Conservation (phyloP, 2,888 invertebrate species). For the Aspidapion aeneum region DNA sequence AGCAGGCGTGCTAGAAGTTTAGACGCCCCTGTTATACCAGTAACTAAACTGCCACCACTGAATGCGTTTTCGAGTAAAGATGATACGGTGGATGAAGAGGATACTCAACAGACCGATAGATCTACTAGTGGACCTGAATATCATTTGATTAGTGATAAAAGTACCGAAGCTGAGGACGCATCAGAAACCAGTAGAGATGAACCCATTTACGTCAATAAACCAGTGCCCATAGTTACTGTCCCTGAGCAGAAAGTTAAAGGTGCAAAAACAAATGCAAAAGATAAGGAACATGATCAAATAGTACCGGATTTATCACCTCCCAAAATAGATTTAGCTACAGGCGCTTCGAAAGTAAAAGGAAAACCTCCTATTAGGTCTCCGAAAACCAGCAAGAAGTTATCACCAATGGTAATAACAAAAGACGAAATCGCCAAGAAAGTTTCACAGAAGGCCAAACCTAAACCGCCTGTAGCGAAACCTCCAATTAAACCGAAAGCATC, state of each 20-base stretch:
- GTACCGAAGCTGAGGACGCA: slow-evolving; percentile 28
- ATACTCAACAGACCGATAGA: slow-evolving; percentile 57
- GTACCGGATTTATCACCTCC: slow-evolving; percentile 44
- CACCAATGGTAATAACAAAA: slow-evolving; percentile 1
- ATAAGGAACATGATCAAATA: slow-evolving; percentile 47
- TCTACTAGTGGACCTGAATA: slow-evolving; percentile 32
- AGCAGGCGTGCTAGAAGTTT: slow-evolving; percentile 79
- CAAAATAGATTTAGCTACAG: slow-evolving; percentile 34
- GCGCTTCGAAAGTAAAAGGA: slow-evolving; percentile 30
- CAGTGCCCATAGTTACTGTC: slow-evolving; percentile 19
- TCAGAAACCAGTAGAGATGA: slow-evolving; percentile 28
- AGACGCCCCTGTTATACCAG: slow-evolving; percentile 78
- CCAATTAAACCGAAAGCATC: not conserved
- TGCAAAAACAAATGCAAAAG: slow-evolving; percentile 18
- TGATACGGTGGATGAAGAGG: slow-evolving; percentile 76
- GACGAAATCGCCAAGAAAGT: slow-evolving; percentile 15
- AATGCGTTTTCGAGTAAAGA: slow-evolving; percentile 88
- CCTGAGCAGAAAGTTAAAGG: slow-evolving; percentile 16
- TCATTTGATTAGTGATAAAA: slow-evolving; percentile 30
- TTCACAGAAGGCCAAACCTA: slow-evolving; percentile 27
- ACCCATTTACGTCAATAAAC: slow-evolving; percentile 11
- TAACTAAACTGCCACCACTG: slow-evolving; percentile 74
- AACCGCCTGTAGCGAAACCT: slow-evolving; percentile 17
- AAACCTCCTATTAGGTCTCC: slow-evolving; percentile 7
- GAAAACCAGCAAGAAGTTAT: slow-evolving; percentile 16